A percentile compares a stretch with the other conserved stretches of the same genome.
phyloP scores from a whole-genome alignment of 1,140 invertebrate species.

The Centruroides sculpturatus region DNA sequence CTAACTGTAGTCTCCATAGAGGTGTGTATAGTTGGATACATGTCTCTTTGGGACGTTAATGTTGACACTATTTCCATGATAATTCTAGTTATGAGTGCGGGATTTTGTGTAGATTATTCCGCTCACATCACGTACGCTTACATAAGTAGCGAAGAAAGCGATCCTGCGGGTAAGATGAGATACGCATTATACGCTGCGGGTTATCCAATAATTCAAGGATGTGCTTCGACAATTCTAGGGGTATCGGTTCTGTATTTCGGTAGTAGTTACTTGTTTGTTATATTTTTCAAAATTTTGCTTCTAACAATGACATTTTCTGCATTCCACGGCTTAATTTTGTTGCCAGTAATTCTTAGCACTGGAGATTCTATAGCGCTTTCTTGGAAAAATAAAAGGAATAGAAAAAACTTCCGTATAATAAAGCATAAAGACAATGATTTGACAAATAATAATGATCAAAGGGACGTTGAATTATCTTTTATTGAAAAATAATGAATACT shows the following conservation, averaged over 20 bases:
- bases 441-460: no score
- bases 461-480: no score
- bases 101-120: slow-evolving; percentile 92
- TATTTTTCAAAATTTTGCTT: slow-evolving; percentile 97
- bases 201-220: slow-evolving; percentile 90
- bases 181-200: slow-evolving; percentile 78
- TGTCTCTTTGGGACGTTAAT: slow-evolving; percentile 87
- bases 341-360: slow-evolving; percentile 61
- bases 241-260: slow-evolving; percentile 71
- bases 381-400: no score
- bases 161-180: slow-evolving; percentile 48
- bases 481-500: no score
- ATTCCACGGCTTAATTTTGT: slow-evolving; percentile 75
- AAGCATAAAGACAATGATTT: no score
- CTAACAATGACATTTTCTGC: slow-evolving; percentile 86
- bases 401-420: no score
- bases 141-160: slow-evolving; percentile 52
- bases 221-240: slow-evolving; percentile 78
- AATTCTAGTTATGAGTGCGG: slow-evolving; percentile 95
- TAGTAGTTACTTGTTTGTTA: slow-evolving; percentile 86
- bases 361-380: no score
- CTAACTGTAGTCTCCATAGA: slow-evolving; percentile 91
- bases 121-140: slow-evolving; percentile 94
- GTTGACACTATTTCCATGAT: slow-evolving; percentile 97
- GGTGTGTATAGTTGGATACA: slow-evolving; percentile 87